A percentile compares a stretch with the other conserved stretches of the same genome.
These are phyloP conservation scores for Brachyrhaphis roseni DNA, from an alignment of 2,797 vertebrate genomes.

Conservation along the genomic window DNA sequence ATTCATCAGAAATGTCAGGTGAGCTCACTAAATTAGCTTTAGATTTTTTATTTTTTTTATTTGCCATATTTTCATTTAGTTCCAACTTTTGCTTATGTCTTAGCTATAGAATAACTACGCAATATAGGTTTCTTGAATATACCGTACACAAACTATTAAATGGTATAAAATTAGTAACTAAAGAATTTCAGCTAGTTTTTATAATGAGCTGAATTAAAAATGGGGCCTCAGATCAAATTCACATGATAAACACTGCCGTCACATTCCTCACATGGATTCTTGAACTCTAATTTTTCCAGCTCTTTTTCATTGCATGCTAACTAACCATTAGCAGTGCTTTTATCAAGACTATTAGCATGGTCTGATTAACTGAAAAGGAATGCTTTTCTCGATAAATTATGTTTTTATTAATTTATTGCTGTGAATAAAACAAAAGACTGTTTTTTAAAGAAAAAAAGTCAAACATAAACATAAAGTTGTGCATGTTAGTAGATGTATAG, in stretches of 20 bases:
- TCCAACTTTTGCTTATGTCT: neutral
- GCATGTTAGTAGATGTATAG: neutral
- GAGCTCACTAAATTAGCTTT: neutral
- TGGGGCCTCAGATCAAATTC: neutral
- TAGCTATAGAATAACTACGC: neutral
- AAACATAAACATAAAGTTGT: neutral
- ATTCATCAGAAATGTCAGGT: neutral
- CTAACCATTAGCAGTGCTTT: neutral
- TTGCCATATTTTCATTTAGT: neutral
- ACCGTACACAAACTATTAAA: neutral
- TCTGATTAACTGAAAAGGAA: constrained; percentile 21
- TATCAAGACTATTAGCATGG: constrained; percentile 38
- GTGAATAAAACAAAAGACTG: neutral
- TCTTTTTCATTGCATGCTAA: neutral
- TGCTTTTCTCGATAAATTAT: constrained; percentile 33
- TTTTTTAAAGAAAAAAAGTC: neutral
- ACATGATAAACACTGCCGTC: neutral
- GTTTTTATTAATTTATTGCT: constrained; percentile 20
- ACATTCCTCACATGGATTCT: neutral
- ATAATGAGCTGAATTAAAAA: neutral
- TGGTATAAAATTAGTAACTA: neutral
- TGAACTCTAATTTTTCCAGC: neutral
- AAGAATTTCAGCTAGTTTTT: neutral
- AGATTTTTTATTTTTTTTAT: neutral
- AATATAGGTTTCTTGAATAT: neutral